Evolutionary conservation across 2,797 vertebrate genomes (phyloP).

Genomic region (Phrynocephalus vlangalii): DNA sequence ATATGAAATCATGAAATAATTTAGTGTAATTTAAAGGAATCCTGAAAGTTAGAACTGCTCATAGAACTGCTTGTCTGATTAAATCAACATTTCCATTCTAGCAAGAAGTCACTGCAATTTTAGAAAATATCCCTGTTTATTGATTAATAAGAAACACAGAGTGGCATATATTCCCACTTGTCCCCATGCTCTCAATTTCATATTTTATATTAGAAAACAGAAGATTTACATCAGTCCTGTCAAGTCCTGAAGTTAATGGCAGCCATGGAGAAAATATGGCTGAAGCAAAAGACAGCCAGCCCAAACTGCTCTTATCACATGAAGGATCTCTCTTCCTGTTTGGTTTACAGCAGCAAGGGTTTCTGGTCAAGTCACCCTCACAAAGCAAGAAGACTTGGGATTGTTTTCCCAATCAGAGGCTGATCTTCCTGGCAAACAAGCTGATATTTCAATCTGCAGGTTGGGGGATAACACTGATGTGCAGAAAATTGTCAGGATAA

Average conservation of each 20-base stretch:
- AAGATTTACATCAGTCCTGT: conserved; percentile 73
- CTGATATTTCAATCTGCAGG: conserved; percentile 86
- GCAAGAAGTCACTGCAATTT: conserved; percentile 74
- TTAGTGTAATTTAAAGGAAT: conserved; percentile 81
- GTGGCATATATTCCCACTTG: conserved; percentile 76
- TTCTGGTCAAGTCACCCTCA: conserved; percentile 76
- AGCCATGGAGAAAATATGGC: conserved; percentile 71
- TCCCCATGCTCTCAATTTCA: conserved; percentile 73
- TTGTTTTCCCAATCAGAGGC: conserved; percentile 62
- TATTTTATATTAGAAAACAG: conserved; percentile 77
- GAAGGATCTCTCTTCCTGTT: conserved; percentile 77
- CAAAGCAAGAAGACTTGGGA: conserved; percentile 63
- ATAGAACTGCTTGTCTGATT: conserved; percentile 76
- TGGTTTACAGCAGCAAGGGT: conserved; percentile 73
- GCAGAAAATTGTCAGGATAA: conserved; percentile 99
- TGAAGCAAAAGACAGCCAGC: conserved; percentile 76
- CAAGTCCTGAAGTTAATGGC: conserved; percentile 76
- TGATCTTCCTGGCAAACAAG: conserved; percentile 49
- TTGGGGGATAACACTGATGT: conserved; percentile 90
- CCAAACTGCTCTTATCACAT: conserved; percentile 72
- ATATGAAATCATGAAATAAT: conserved; percentile 80
- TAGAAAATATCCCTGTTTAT: conserved; percentile 81
- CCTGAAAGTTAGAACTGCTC: conserved; percentile 71
- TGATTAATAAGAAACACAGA: conserved; percentile 81
- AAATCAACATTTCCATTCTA: conserved; percentile 78